These are phyloP conservation scores for Hippoglossus hippoglossus DNA, from an alignment of 2,797 vertebrate species.

Conservation along the genomic window DNA sequence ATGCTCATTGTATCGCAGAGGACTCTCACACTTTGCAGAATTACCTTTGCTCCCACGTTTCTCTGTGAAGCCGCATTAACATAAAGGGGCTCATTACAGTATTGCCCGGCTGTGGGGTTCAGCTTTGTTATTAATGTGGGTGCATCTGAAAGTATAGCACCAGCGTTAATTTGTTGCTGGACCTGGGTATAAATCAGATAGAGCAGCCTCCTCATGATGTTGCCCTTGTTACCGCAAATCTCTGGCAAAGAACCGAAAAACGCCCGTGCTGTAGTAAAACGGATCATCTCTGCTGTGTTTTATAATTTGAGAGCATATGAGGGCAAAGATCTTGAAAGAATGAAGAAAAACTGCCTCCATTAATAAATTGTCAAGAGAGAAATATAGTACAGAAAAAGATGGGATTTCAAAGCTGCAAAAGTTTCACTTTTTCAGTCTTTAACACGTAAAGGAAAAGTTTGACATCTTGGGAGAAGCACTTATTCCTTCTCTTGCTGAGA, in stretches of 20 bases:
- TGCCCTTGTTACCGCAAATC: conserved; percentile 73
- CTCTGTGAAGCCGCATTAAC: conserved; percentile 72
- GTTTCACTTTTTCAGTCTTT: not conserved
- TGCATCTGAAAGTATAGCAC: conserved; percentile 61
- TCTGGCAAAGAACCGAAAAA: conserved; percentile 37
- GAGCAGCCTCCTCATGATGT: conserved; percentile 75
- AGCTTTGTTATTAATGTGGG: conserved; percentile 72
- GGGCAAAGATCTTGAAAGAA: conserved; percentile 13
- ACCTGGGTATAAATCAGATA: conserved; percentile 81
- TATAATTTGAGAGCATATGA: conserved; percentile 27
- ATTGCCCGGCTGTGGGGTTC: conserved; percentile 59
- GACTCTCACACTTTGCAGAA: conserved; percentile 48
- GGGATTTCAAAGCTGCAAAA: conserved; percentile 3
- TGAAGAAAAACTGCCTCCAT: conserved; percentile 4
- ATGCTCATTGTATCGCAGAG: conserved; percentile 43
- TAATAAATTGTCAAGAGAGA: conserved; percentile 14
- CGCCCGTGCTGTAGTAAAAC: conserved; percentile 1
- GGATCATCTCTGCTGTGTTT: not conserved
- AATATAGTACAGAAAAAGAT: not conserved
- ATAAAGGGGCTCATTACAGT: conserved; percentile 80
- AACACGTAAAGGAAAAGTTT: not conserved
- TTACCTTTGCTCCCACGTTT: conserved; percentile 62
- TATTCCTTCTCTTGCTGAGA: not conserved
- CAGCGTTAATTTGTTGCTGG: conserved; percentile 83
- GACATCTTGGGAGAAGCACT: not conserved